These are phyloP conservation scores for Prionchulus punctatus DNA, from an alignment of 2,888 invertebrate genomes.

Conservation along the genomic window DNA sequence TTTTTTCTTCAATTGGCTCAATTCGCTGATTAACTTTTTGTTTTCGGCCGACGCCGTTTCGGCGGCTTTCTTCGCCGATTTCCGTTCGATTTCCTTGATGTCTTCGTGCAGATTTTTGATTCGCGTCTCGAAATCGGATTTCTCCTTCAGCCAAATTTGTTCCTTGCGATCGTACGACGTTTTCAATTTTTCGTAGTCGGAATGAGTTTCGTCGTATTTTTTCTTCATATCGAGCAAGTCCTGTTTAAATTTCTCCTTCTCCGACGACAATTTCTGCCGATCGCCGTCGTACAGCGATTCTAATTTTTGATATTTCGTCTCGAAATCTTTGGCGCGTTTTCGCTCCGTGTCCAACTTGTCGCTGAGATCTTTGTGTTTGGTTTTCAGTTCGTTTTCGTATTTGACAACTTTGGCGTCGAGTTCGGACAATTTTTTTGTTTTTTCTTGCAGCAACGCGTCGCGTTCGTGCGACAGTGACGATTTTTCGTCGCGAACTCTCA, in stretches of 20 bases:
- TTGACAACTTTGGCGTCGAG: slow-evolving; percentile 3
- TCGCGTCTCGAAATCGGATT: background rate
- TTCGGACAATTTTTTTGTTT: slow-evolving; percentile 6
- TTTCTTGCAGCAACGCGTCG: background rate
- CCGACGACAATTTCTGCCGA: slow-evolving; percentile 20
- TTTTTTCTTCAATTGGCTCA: slow-evolving; percentile 11
- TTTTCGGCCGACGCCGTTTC: slow-evolving; percentile 15
- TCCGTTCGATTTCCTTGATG: slow-evolving; percentile 1
- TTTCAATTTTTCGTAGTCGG: slow-evolving; percentile 3
- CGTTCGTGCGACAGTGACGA: slow-evolving; percentile 19
- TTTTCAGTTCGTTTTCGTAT: slow-evolving; percentile 14
- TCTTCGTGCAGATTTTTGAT: slow-evolving; percentile 7
- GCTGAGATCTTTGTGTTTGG: slow-evolving; percentile 11
- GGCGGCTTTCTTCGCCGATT: slow-evolving; percentile 6
- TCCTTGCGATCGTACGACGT: slow-evolving; percentile 10
- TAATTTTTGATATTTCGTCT: slow-evolving; percentile 28
- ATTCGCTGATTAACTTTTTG: slow-evolving; percentile 15
- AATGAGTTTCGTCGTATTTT: slow-evolving; percentile 9
- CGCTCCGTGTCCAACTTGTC: slow-evolving; percentile 25
- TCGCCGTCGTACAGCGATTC: slow-evolving; percentile 25
- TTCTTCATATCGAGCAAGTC: slow-evolving; percentile 11
- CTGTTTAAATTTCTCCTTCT: slow-evolving; percentile 22
- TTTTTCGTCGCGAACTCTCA: slow-evolving; percentile 18
- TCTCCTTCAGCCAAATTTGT: slow-evolving; percentile 1
- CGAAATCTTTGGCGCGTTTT: slow-evolving; percentile 24